Evolutionary conservation across 1,140 invertebrate genomes (phyloP), one percentile per base, ranked within the genome.

Genomic region (Teleopsis dalmanni): DNA sequence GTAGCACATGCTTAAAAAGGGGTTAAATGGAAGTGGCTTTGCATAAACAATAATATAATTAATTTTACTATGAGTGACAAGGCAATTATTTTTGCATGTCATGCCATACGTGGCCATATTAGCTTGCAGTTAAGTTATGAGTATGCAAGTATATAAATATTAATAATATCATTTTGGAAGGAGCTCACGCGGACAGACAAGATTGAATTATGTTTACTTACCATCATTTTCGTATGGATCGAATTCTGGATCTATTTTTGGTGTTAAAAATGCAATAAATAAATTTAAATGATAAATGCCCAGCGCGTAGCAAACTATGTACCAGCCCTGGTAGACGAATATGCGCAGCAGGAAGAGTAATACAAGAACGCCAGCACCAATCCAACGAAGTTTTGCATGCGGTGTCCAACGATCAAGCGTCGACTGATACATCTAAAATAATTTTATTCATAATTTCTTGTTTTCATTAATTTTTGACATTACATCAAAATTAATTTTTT

Each of bases 201-300:
- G n/a, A n/a, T n/a, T n/a, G n/a, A 1, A 34, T 5, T 4, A 19
- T 8, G 22, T 22, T 23, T 9, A 52, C 60, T 76, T 79, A 87
- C 89, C 90, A 75, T 91, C 88, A 48, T 62, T 59, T 35, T 57
- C 56, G 47, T 67, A 68, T 73, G 91, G 91, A 74, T 93, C 82
- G 76, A 94, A 82, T 29, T 90, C 90, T 57, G 95, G 96, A 81
- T 99, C 95, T 65, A 97, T 96, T 81, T 98, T 98, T 62, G 97
- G 96, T 65, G 96, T 95, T 48, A 99, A 81, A 79, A 99, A 99
- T 76, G 93, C 92, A 76, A 99, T 95, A 75, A 99, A 98, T 71
- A 99, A 79, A 79, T 99, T 99, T 65, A 99, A 81, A 72, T 98
- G 91, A 76, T 98, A 99, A 67, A 99, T 99, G 57, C 95, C 95